A percentile compares a stretch with the other conserved stretches of the same genome.
Evolutionary conservation across 2,797 vertebrate genomes (phyloP).

Genomic region (Paramormyrops hopkinsi): DNA sequence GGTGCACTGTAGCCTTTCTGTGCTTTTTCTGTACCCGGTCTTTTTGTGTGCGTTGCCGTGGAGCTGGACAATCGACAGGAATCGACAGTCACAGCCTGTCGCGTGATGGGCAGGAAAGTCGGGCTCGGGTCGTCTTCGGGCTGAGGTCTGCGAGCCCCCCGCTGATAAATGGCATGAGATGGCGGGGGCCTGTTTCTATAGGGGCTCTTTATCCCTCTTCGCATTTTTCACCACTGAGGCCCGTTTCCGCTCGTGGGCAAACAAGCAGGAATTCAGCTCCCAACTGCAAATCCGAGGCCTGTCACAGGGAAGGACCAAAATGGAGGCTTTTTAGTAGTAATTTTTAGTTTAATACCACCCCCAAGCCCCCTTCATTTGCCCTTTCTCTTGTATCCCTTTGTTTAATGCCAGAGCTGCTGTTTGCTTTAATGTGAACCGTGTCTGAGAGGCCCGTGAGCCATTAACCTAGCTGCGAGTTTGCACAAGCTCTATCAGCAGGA

Average conservation of each 20-base stretch:
- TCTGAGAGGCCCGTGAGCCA: slow-evolving; percentile 28
- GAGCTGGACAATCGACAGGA: not conserved
- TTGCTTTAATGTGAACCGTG: slow-evolving; percentile 49
- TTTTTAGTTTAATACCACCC: slow-evolving; percentile 14
- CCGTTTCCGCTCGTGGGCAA: slow-evolving; percentile 49
- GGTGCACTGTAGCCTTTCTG: not conserved
- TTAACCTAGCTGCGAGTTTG: slow-evolving; percentile 24
- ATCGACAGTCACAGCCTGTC: not conserved
- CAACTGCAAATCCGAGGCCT: slow-evolving; percentile 45
- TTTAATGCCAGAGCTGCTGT: slow-evolving; percentile 35
- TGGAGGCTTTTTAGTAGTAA: slow-evolving; percentile 40
- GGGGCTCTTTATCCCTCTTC: slow-evolving; percentile 47
- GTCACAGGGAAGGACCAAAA: slow-evolving; percentile 53
- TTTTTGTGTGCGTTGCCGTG: not conserved
- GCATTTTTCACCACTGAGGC: slow-evolving; percentile 42
- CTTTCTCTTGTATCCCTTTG: slow-evolving; percentile 33
- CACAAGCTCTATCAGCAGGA: slow-evolving; percentile 27
- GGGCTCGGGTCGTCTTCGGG: not conserved
- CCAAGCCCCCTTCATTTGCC: slow-evolving; percentile 16
- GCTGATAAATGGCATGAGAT: slow-evolving; percentile 15
- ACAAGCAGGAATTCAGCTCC: slow-evolving; percentile 47
- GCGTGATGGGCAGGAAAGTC: not conserved
- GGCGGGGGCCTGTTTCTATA: slow-evolving; percentile 47
- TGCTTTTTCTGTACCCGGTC: not conserved
- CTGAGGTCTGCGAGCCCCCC: slow-evolving; percentile 31